These are phyloP conservation scores for Ictidomys tridecemlineatus DNA, from an alignment of 2,113 vertebrate species.

Conservation along the genomic window DNA sequence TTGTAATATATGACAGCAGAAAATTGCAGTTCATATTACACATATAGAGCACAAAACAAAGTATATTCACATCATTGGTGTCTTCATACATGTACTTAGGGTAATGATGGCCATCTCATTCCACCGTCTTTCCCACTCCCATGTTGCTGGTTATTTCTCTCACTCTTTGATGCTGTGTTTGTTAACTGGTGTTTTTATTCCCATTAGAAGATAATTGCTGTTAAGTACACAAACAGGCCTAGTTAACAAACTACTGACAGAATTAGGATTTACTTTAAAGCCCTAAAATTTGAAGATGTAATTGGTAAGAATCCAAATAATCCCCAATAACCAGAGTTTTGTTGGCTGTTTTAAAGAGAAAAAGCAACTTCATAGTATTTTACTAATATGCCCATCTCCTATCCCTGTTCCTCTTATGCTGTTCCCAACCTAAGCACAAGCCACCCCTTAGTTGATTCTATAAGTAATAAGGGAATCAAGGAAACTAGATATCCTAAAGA, in stretches of 20 bases:
- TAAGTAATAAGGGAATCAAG: background rate
- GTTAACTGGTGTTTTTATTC: slow-evolving; percentile 46
- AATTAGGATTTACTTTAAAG: slow-evolving; percentile 54
- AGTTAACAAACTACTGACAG: background rate
- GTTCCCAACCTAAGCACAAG: background rate
- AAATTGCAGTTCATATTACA: no score
- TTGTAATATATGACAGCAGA: no score
- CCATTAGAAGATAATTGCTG: slow-evolving; percentile 27
- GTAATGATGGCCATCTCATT: no score
- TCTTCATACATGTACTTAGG: no score
- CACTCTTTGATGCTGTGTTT: background rate
- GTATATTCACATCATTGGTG: no score
- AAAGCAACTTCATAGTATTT: background rate
- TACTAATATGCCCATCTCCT: background rate
- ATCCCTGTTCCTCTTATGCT: background rate
- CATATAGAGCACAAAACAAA: no score
- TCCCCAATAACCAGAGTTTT: slow-evolving; percentile 28
- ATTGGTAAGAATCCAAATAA: slow-evolving; percentile 60
- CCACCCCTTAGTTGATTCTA: background rate
- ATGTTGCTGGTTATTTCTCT: background rate
- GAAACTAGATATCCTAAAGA: background rate
- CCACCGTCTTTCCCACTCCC: no score
- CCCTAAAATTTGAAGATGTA: slow-evolving; percentile 52
- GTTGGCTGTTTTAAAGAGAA: slow-evolving; percentile 4
- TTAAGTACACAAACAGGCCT: background rate